These are phyloP conservation scores for Nyctalus aviator DNA, from an alignment of 2,797 vertebrate species.

Conservation along the genomic window DNA sequence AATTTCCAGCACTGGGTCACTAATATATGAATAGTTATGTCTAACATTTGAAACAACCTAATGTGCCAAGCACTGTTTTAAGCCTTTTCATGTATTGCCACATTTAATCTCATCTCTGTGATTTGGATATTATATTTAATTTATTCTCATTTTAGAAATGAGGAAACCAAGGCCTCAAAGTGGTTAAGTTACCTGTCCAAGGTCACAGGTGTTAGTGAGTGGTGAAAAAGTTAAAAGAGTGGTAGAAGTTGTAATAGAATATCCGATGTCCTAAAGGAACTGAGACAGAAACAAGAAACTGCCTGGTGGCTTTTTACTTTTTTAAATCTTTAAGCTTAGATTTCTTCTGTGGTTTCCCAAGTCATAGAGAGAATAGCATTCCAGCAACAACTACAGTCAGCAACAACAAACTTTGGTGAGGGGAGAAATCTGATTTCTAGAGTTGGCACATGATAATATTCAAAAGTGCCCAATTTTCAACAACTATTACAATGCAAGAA, in stretches of 20 bases:
- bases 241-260: neutral
- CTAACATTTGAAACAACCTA: neutral
- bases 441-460: neutral
- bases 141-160: neutral
- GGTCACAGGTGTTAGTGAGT: neutral
- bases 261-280: neutral
- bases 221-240: neutral
- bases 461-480: neutral
- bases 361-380: neutral
- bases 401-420: neutral
- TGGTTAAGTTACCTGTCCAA: neutral
- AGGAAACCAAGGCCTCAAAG: conserved; percentile 25
- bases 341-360: neutral
- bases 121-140: neutral
- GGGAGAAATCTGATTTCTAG: neutral
- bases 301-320: neutral
- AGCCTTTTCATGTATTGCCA: neutral
- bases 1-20: too few relatives aligned
- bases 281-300: neutral
- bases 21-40: neutral
- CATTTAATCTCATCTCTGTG: neutral
- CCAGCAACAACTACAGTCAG: neutral
- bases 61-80: neutral
- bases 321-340: neutral
- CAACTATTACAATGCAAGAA: neutral